Base-by-base conservation (phyloP, 2,113 vertebrate genomes). In the Antechinus stuartii region DNA sequence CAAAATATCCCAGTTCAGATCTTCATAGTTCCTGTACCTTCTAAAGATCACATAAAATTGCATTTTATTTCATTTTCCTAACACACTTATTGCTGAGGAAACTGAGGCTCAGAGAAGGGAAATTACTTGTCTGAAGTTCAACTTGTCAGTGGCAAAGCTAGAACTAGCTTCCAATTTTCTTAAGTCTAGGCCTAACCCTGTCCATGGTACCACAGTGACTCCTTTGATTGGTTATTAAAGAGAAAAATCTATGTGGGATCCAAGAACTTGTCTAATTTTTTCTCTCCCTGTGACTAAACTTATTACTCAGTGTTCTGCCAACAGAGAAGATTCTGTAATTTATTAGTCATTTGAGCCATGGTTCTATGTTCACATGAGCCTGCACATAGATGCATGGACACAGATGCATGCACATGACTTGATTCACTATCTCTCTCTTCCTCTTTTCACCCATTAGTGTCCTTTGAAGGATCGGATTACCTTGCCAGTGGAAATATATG, bases 401-500 rank as follows among this genome's bases (percentile, higher is more conserved):
- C 1, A 22, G 14, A 0, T 55, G 56, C 89, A 30, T 93, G 93
- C 2, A 42, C 93, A 46, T 61, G 0, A 0, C 93, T 95, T 96
- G 97, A 98, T 96, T 96, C 96, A 93, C 96, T 92, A n/a, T 27
- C 91, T 68, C 95, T 95, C 94, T 19, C 24, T 0, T 23, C 95
- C 94, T 95, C 92, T 97, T 95, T 97, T 97, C 95, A 97, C 97
- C 96, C 98, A 96, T 97, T 98, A 96, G 97, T 96, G 96, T 97
- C 97, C 98, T 98, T 97, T 95, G 97, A 98, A 98, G 95, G 97
- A 98, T 98, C 42, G n/a, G 97, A 98, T 98, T 98, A 98, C 98
- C 98, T 98, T 98, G 98, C 98, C 97, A 95, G 91, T 97, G 95
- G 98, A 98, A 98, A 99, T 98, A 98, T 98, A 97, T 97, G 98